Evolutionary conservation across 2,113 vertebrate genomes (phyloP), one percentile per base, ranked within the genome.

Genomic region (Clarias magur): DNA sequence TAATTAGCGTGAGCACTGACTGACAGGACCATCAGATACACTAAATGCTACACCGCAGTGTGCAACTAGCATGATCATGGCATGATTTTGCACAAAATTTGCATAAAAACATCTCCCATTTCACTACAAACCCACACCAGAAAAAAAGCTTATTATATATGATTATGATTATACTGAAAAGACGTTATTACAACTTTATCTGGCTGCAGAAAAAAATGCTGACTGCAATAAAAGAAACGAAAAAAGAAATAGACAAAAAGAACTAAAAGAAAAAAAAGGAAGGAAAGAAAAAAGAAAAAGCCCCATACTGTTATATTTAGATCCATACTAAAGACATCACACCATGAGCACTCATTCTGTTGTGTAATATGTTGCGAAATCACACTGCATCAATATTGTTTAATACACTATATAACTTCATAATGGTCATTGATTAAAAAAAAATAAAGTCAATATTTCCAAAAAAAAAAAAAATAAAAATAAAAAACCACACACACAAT

Each of bases 1-100:
- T 90, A 87, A 91, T 89, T 91, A 87, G 85, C 70, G 56, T 88
- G 38, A 89, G 80, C 54, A 76, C 25, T 72, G 42, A 84, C 85
- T 80, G 13, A 83, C 84, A 87, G 87, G 62, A 53, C 27, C 72
- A 84, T 85, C 70, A 89, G 83, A 89, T 86, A 25, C 48, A 48
- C 9, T 67, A 76, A 81, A 83, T 17, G 81, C 73, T 59, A 59
- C 85, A 62, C 27, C 54, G 70, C 25, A 42, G 42, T 48, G 10
- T 60, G 59, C 82, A 86, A 62, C 81, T 63, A 86, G 59, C 78
- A 57, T 78, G 4, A 38, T 72, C 75, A 68, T 15, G 15, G 10
- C 60, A 63, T 82, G 57, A 57, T 19, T 65, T 86, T 82, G 60
- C 82, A 42, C 34, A 76, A 84, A 54, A 85, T 60, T 78, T 57